Conservation (phyloP, 53 echinoderm and acorn worm genomes). For the Holothuria leucospilota region DNA sequence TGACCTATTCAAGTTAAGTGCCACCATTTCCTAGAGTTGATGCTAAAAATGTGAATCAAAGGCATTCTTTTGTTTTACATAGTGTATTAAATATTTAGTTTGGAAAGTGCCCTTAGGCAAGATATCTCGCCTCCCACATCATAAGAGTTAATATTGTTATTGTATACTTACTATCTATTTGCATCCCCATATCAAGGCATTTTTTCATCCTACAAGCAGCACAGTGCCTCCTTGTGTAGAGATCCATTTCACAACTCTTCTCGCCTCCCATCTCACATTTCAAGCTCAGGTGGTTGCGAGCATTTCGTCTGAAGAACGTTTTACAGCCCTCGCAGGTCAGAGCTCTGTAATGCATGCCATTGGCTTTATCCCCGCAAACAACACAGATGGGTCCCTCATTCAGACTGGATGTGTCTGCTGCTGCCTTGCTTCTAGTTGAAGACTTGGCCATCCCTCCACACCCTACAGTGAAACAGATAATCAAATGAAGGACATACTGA, state of each 20-base stretch:
- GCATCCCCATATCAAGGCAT: constrained; percentile 88
- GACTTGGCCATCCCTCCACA: constrained; percentile 9
- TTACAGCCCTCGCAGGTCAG: constrained; percentile 96
- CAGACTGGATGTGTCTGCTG: constrained; percentile 17
- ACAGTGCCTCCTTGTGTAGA: constrained; percentile 88
- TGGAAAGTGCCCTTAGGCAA: too few species aligned
- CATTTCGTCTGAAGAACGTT: constrained; percentile 93
- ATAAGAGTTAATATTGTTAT: too few species aligned
- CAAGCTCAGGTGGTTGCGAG: constrained; percentile 61
- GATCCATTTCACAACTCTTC: constrained; percentile 79
- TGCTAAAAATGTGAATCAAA: too few species aligned
- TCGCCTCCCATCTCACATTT: constrained; percentile 86
- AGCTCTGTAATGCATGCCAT: constrained; percentile 94
- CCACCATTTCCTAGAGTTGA: too few species aligned
- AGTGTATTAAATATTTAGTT: too few species aligned
- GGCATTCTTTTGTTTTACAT: too few species aligned
- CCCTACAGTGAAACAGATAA: background rate
- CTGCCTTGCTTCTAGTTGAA: background rate
- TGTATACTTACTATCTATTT: constrained; percentile 76
- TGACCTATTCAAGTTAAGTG: too few species aligned
- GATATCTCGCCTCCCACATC: too few species aligned
- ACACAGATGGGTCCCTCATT: constrained; percentile 61
- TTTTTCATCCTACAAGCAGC: constrained; percentile 89
- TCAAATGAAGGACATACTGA: too few species aligned
- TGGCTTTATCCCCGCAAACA: constrained; percentile 90